A percentile compares a stretch with the other conserved stretches of the same genome.
Evolutionary conservation across 2,797 vertebrate genomes (phyloP).

Genomic region (Eurystomus glaucurus): DNA sequence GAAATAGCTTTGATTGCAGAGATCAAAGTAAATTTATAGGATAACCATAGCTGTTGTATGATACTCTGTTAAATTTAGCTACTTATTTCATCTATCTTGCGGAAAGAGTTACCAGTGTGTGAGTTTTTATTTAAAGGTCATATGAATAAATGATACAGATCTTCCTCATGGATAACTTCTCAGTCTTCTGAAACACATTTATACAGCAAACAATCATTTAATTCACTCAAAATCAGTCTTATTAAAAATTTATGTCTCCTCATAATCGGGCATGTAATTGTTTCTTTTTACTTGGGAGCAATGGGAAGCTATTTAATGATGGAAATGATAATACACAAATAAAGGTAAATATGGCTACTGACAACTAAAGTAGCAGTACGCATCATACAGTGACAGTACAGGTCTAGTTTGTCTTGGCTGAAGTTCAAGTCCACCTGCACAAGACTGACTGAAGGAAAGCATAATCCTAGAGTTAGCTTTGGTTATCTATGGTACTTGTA

Average conservation of each 20-base stretch:
- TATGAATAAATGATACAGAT: not conserved
- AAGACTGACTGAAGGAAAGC: not conserved
- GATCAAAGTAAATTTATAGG: not conserved
- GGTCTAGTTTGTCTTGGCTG: not conserved
- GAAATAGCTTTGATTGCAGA: constrained; percentile 2
- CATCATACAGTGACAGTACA: not conserved
- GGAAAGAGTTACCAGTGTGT: not conserved
- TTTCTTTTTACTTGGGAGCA: constrained; percentile 17
- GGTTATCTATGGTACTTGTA: not conserved
- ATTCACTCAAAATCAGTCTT: not conserved
- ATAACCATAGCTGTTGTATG: not conserved
- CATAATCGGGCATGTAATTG: not conserved
- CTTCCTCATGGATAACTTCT: not conserved
- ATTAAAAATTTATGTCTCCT: constrained; percentile 1
- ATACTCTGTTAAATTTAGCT: not conserved
- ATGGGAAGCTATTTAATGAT: not conserved
- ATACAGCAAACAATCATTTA: not conserved
- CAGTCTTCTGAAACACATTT: not conserved
- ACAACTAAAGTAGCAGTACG: not conserved
- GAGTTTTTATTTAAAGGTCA: constrained; percentile 6
- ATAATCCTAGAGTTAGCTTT: not conserved
- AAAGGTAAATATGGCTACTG: not conserved
- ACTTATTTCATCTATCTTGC: not conserved
- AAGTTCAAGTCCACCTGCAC: not conserved
- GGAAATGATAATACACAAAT: not conserved